Percentiles rank a stretch among this genome's conserved stretches.
phyloP scores from a whole-genome alignment of 1,140 invertebrate species.

The Pemphigus obesinymphae region DNA sequence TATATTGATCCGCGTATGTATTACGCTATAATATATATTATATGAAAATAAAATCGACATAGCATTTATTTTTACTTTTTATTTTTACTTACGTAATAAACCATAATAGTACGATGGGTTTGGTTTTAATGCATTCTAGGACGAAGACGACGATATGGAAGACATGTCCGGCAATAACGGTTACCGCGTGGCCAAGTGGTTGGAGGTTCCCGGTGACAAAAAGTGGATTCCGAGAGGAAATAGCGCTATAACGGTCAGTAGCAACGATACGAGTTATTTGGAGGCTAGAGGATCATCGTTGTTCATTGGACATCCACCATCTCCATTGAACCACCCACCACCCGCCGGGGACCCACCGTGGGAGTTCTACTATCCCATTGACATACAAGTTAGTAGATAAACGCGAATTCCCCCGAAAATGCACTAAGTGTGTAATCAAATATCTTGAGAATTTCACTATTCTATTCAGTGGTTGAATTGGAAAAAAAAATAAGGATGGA shows the following conservation, averaged over 20 bases:
- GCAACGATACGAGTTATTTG: constrained; percentile 72
- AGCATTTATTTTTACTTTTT: too few species aligned
- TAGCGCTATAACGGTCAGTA: constrained; percentile 75
- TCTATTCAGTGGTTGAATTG: too few species aligned
- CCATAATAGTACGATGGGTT: too few species aligned
- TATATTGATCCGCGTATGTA: too few species aligned
- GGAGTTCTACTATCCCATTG: constrained; percentile 65
- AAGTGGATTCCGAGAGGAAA: constrained; percentile 56
- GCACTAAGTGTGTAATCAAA: too few species aligned
- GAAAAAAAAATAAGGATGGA: too few species aligned
- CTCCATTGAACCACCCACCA: constrained; percentile 51
- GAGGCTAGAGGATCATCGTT: constrained; percentile 71
- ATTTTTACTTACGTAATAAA: not conserved
- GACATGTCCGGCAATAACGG: not conserved
- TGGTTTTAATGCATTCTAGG: too few species aligned
- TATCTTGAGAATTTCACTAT: too few species aligned
- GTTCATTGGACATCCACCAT: constrained; percentile 62
- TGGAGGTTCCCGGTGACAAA: constrained; percentile 48
- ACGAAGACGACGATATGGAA: constrained; percentile 8
- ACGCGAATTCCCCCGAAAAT: not conserved
- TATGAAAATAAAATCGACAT: not conserved
- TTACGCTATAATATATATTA: too few species aligned
- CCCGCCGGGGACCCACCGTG: constrained; percentile 53
- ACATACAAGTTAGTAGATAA: constrained; percentile 57
- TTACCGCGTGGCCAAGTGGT: constrained; percentile 10